phyloP scores from a whole-genome alignment of 2,797 vertebrate species.

The Lemur catta region DNA sequence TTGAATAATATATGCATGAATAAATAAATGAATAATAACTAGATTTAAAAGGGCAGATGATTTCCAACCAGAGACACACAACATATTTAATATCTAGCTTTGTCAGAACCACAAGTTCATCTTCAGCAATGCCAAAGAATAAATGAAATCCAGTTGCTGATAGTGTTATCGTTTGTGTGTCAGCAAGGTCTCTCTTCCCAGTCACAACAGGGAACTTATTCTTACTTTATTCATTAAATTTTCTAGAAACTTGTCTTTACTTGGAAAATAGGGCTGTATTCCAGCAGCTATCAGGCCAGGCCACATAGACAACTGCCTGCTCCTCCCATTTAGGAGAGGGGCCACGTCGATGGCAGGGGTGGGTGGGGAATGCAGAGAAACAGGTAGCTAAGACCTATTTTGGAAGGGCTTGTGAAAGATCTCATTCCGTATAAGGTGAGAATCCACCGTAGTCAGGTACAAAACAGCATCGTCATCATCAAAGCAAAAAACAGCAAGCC shows the following conservation, averaged over 20 bases:
- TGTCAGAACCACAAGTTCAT: background rate
- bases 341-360: accelerated
- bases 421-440: accelerated
- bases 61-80: background rate
- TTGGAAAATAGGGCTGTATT: background rate
- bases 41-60: background rate
- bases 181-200: background rate
- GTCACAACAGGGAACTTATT: background rate
- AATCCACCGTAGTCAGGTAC: background rate
- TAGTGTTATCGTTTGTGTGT: no score
- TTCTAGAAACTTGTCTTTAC: background rate
- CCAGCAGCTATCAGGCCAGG: background rate
- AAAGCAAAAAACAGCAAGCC: background rate
- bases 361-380: background rate
- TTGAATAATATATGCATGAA: background rate
- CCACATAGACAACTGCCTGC: accelerated
- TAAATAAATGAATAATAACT: background rate
- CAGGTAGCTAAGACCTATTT: background rate
- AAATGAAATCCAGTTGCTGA: background rate
- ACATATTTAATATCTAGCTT: background rate
- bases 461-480: background rate
- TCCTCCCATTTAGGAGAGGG: background rate
- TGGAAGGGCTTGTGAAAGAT: background rate
- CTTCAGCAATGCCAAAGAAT: background rate
- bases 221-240: background rate